phyloP scores from a whole-genome alignment of 2,113 vertebrate species.

The Rhinopomastus cyanomelas region DNA sequence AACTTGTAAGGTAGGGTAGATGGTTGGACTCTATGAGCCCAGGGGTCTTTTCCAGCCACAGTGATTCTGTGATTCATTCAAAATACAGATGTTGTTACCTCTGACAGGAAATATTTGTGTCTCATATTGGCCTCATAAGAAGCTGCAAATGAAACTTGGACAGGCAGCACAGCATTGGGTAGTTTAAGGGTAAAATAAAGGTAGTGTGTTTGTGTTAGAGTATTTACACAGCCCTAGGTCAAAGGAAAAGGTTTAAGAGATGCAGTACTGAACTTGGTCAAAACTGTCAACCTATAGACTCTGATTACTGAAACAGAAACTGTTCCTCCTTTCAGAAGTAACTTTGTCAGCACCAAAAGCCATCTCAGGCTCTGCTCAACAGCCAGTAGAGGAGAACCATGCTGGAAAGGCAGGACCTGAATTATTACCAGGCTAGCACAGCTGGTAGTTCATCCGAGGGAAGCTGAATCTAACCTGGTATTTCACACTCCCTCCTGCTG shows the following conservation, averaged over 20 bases:
- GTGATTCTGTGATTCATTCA: too few relatives aligned
- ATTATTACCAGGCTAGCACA: neutral
- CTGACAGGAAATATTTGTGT: neutral
- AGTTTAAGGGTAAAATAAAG: neutral
- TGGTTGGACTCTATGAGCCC: too few relatives aligned
- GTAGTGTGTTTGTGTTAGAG: fast-evolving
- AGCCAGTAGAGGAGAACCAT: neutral
- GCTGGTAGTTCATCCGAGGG: neutral
- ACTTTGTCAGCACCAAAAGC: neutral
- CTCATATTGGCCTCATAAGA: neutral
- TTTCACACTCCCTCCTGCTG: neutral
- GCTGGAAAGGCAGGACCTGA: neutral
- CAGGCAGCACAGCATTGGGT: neutral
- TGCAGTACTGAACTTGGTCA: neutral
- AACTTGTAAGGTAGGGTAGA: too few relatives aligned
- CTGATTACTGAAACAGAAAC: neutral
- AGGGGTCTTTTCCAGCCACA: too few relatives aligned
- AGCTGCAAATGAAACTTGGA: neutral
- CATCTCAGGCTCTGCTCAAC: neutral
- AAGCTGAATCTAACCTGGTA: neutral
- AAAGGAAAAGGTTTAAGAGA: neutral
- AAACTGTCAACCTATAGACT: fast-evolving
- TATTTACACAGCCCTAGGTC: neutral
- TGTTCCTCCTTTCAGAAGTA: neutral
- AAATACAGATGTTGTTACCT: neutral